Percentiles rank a stretch among this genome's conserved stretches.
These are phyloP conservation scores for Nemapogon koenigi DNA, from an alignment of 2,888 invertebrate species.

Conservation along the genomic window DNA sequence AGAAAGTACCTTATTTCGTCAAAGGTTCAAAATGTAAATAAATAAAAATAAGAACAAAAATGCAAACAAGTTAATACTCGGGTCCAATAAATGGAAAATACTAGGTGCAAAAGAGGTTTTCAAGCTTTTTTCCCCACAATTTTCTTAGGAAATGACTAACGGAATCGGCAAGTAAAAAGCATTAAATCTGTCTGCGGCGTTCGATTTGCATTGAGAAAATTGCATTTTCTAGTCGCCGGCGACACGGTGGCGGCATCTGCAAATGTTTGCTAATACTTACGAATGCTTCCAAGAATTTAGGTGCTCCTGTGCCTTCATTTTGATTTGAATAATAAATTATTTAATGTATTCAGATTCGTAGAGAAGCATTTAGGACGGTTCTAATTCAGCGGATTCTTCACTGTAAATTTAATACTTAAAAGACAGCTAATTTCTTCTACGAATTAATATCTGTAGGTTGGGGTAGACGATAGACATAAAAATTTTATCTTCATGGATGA, in stretches of 20 bases:
- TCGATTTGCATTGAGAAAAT: slow-evolving; percentile 60
- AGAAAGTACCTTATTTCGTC: too few relatives aligned
- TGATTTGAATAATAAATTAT: neutral
- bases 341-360: too few relatives aligned
- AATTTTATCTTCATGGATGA: too few relatives aligned
- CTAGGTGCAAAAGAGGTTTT: neutral
- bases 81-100: slow-evolving; percentile 1
- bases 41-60: too few relatives aligned
- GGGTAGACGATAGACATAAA: too few relatives aligned
- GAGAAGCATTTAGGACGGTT: too few relatives aligned
- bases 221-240: slow-evolving; percentile 49
- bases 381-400: too few relatives aligned
- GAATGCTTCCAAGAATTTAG: slow-evolving; percentile 24
- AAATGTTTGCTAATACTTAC: slow-evolving; percentile 43
- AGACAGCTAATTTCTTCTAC: too few relatives aligned
- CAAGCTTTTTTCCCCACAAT: slow-evolving; percentile 23
- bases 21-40: too few relatives aligned
- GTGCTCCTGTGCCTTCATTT: neutral
- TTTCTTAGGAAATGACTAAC: slow-evolving; percentile 46
- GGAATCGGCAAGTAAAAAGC: slow-evolving; percentile 51
- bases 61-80: neutral
- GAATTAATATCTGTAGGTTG: too few relatives aligned
- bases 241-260: slow-evolving; percentile 27
- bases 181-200: slow-evolving; percentile 57
- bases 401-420: too few relatives aligned